phyloP scores from a whole-genome alignment of 1,140 invertebrate genomes.

The Epicauta chinensis region DNA sequence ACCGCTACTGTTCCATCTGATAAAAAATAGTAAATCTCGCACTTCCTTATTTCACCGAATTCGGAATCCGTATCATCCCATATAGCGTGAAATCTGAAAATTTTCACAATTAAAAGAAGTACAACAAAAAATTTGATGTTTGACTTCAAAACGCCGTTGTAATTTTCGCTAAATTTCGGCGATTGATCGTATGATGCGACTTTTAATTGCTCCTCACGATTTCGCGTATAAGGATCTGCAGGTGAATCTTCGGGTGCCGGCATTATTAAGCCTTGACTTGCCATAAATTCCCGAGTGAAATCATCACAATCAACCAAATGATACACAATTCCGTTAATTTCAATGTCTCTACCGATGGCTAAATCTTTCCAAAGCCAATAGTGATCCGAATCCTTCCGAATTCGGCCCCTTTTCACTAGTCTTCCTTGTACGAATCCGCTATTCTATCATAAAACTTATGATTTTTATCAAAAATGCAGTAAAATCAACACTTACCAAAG shows the following conservation, averaged over 20 bases:
- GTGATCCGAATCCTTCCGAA: conserved; percentile 62
- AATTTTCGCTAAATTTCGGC: conserved; percentile 62
- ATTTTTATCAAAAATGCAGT: no score
- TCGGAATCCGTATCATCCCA: conserved; percentile 68
- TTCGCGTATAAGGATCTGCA: conserved; percentile 60
- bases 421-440: conserved; percentile 71
- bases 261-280: conserved; percentile 74
- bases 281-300: conserved; percentile 75
- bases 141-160: conserved; percentile 62
- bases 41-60: conserved; percentile 55
- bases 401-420: conserved; percentile 63
- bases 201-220: conserved; percentile 29
- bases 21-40: conserved; percentile 67
- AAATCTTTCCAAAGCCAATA: conserved; percentile 81
- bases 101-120: background rate
- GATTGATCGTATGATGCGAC: conserved; percentile 49
- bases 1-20: conserved; percentile 74
- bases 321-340: conserved; percentile 72
- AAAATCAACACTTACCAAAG: conserved; percentile 38
- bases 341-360: conserved; percentile 68
- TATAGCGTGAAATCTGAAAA: conserved; percentile 62
- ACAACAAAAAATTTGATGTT: background rate
- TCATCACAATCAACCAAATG: conserved; percentile 71
- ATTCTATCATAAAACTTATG: conserved; percentile 47
- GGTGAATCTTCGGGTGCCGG: conserved; percentile 64